phyloP scores from a whole-genome alignment of 2,797 vertebrate genomes.

The Eulemur rubriventer region DNA sequence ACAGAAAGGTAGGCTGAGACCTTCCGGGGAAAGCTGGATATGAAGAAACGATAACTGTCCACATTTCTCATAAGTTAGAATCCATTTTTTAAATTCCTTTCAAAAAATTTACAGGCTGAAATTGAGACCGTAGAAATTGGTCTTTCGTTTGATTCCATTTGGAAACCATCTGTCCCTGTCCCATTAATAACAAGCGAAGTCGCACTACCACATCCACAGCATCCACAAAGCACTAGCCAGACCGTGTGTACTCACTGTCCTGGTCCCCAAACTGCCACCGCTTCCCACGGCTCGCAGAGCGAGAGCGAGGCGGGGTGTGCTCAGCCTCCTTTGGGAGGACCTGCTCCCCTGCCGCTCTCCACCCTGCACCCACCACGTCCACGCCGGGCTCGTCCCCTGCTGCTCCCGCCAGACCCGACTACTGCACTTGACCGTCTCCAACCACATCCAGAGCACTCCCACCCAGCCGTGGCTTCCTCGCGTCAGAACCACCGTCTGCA shows the following conservation, averaged over 20 bases:
- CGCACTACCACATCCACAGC: fast-evolving
- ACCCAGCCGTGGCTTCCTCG: fast-evolving
- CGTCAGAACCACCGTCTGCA: too few relatives aligned
- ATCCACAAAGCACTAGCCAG: too few relatives aligned
- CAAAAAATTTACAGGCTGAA: background rate
- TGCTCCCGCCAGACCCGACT: too few relatives aligned
- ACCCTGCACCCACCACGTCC: fast-evolving
- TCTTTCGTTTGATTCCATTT: background rate
- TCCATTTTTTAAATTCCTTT: background rate
- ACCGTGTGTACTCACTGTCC: background rate
- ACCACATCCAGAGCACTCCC: background rate
- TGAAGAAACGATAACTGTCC: background rate
- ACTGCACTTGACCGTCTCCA: background rate
- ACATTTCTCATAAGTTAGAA: background rate
- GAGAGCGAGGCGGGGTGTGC: background rate
- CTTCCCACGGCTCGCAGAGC: background rate
- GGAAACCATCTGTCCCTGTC: background rate
- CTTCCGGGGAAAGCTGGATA: background rate
- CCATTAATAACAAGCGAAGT: background rate
- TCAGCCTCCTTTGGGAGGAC: background rate
- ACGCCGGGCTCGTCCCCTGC: background rate
- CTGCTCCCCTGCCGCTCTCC: fast-evolving
- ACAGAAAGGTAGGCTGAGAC: background rate
- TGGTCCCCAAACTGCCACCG: fast-evolving
- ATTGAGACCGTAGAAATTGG: background rate